These are phyloP conservation scores for Galeopterus variegatus DNA, from an alignment of 2,113 vertebrate genomes.

Conservation along the genomic window DNA sequence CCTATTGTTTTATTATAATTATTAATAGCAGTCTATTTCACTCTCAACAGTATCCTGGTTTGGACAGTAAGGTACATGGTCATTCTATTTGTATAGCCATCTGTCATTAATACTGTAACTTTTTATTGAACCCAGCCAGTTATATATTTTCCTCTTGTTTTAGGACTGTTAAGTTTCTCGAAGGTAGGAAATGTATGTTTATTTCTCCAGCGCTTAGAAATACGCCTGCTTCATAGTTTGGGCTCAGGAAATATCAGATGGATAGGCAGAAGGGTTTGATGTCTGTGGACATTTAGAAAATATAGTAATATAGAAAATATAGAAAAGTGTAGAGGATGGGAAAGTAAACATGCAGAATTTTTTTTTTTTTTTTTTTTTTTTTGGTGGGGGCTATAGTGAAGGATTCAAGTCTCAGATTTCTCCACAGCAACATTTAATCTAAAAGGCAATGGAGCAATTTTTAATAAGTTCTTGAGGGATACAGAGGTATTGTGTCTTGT, in stretches of 20 bases:
- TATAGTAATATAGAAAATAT: not conserved
- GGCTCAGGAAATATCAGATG: not conserved
- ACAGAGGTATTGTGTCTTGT: not conserved
- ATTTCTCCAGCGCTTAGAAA: not conserved
- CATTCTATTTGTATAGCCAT: not conserved
- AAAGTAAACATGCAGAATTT: not conserved
- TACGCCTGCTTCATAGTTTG: not conserved
- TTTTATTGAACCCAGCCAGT: not conserved
- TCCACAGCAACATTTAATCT: not conserved
- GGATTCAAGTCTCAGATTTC: not conserved
- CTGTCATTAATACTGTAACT: conserved; percentile 10
- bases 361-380: not conserved
- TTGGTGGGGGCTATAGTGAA: not conserved
- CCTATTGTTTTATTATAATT: not conserved
- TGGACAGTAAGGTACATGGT: not conserved
- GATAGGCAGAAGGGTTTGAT: not conserved
- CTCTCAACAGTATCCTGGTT: not conserved
- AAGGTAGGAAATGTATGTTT: not conserved
- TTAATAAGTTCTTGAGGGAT: not conserved
- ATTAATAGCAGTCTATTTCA: not conserved
- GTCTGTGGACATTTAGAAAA: not conserved
- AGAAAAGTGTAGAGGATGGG: not conserved
- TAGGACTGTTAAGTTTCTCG: not conserved
- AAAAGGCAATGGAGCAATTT: not conserved
- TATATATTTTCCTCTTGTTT: not conserved